Conservation (phyloP, 2,113 vertebrate genomes). For the Cyprinodon tularosa region DNA sequence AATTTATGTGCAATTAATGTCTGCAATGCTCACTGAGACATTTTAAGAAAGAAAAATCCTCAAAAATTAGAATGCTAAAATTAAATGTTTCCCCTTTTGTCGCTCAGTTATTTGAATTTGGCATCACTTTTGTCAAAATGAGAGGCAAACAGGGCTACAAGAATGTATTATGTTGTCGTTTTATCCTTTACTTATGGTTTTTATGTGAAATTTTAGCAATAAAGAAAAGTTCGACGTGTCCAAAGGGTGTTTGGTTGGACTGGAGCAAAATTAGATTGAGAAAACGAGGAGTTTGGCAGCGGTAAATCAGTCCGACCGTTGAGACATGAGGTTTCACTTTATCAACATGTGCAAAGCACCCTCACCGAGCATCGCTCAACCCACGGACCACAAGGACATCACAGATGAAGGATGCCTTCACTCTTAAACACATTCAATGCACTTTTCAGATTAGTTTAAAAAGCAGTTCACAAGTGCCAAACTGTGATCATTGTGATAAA, state of each 20-base stretch:
- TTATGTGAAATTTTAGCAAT: neutral
- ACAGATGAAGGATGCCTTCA: conserved; percentile 33
- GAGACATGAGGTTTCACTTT: conserved; percentile 51
- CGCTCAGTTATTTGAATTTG: neutral
- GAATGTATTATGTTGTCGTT: too few species aligned
- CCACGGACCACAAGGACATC: conserved; percentile 18
- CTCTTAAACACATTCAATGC: neutral
- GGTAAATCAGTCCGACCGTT: conserved; percentile 26
- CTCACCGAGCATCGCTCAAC: conserved; percentile 44
- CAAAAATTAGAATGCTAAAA: neutral
- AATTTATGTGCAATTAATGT: neutral
- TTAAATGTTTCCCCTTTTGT: neutral
- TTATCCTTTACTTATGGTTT: neutral
- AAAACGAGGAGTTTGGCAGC: conserved; percentile 36
- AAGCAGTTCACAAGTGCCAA: neutral
- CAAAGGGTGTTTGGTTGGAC: neutral
- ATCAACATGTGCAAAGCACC: conserved; percentile 41
- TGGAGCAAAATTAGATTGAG: conserved; percentile 40
- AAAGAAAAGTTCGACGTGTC: neutral
- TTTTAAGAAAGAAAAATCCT: neutral
- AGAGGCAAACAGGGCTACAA: too few species aligned
- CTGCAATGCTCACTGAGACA: neutral
- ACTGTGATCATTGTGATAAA: neutral
- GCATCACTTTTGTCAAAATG: neutral
- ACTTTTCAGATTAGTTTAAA: neutral